Evolutionary conservation across 2,888 invertebrate genomes (phyloP), one percentile per base, ranked within the genome.

Genomic region (Euplagia quadripunctaria): DNA sequence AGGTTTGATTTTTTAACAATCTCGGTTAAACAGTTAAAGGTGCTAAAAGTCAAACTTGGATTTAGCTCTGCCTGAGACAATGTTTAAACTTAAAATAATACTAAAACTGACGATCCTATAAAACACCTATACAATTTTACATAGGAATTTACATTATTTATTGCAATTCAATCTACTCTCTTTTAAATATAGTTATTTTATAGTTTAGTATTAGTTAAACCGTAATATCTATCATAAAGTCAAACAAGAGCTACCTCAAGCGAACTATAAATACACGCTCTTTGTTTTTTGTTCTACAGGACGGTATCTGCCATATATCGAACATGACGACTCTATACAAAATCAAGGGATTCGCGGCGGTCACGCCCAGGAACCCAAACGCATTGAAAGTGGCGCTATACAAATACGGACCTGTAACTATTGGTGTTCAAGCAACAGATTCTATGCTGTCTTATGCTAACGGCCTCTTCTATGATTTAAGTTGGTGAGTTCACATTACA

Each of bases 341-440:
- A 5, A 89, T 93, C 74, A 82, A 81, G 0, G 90, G 91, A 0
- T 92, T 87, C 79, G 80, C 83, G 0, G 72, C 70, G 0, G 89
- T 92, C 0, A 88, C 90, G 0, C 81, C 86, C 0, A 77, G 79
- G 14, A 90, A 85, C 71, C 80, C 85, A 0, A 84, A 86, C 11
- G 90, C 91, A 0, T 74, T 92, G 77, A 91, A 90, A 71, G 77
- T 87, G 4, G 88, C 90, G 0, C 74, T 93, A 5, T 79, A 82
- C 80, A 88, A 90, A 61, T 90, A 90, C 49, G 93, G 92, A 0
- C 92, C 92, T 0, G 89, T 90, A 1, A 79, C 86, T 0, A 86
- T 90, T 0, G 84, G 75, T 2, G 81, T 93, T 0, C 71, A 88
- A 51, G 87, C 87, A 2, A 71, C 78, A 3, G 0, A 0, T 0